Evolutionary conservation across 30 jellyfish, hydroid and myxozoan genomes (phyloP).

Genomic region (Rhopilema esculentum): DNA sequence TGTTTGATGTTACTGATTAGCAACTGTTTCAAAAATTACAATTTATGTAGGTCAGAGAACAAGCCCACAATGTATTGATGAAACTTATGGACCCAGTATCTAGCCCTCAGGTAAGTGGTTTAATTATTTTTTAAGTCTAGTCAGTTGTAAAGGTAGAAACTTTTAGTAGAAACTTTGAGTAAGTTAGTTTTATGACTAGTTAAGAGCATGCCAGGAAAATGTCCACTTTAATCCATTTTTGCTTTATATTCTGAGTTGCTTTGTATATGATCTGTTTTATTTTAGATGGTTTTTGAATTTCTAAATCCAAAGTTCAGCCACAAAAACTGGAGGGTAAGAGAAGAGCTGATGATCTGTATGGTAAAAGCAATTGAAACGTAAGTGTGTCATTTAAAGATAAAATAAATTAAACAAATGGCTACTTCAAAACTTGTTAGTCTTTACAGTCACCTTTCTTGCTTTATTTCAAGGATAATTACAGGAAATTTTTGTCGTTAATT

Average conservation of each 20-base stretch:
- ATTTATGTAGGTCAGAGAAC: slow-evolving; percentile 86
- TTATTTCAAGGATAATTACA: not conserved
- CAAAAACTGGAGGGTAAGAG: slow-evolving; percentile 97
- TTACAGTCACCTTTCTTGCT: too few relatives aligned
- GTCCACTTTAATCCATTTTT: not conserved
- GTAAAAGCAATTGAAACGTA: slow-evolving; percentile 71
- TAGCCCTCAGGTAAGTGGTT: slow-evolving; percentile 82
- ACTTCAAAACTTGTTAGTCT: not conserved
- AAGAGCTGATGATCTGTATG: slow-evolving; percentile 86
- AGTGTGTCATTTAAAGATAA: not conserved
- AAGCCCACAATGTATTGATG: slow-evolving; percentile 80
- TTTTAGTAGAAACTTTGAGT: too few relatives aligned
- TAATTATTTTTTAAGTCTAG: too few relatives aligned
- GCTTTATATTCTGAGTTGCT: not conserved
- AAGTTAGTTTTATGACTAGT: too few relatives aligned
- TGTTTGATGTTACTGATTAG: too few relatives aligned
- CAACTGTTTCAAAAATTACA: too few relatives aligned
- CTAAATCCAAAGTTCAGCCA: slow-evolving; percentile 77
- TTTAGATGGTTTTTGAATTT: slow-evolving; percentile 81
- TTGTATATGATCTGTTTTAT: not conserved
- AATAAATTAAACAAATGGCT: not conserved
- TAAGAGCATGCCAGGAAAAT: too few relatives aligned
- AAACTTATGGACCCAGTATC: slow-evolving; percentile 94
- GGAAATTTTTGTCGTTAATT: too few relatives aligned
- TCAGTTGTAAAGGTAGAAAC: too few relatives aligned